A percentile compares a stretch with the other conserved stretches of the same genome.
phyloP scores from a whole-genome alignment of 2,888 invertebrate genomes.

The Barypeithes pellucidus region DNA sequence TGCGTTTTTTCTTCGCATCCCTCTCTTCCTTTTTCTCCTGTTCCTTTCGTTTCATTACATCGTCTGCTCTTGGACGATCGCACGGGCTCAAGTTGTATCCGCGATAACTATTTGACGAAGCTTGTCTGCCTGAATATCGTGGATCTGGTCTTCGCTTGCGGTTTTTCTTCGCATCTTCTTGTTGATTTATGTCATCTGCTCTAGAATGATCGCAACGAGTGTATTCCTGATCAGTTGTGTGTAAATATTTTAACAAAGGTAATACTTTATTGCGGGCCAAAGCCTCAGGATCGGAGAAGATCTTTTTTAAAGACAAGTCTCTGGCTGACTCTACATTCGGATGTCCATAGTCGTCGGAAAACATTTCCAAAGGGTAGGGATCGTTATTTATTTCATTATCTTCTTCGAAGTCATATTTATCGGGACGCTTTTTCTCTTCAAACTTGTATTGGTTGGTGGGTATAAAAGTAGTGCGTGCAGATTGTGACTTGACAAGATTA shows the following conservation, averaged over 20 bases:
- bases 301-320: too few relatives aligned
- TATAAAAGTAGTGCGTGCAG: slow-evolving; percentile 7
- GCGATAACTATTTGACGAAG: too few relatives aligned
- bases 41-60: slow-evolving; percentile 12
- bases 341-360: slow-evolving; percentile 47
- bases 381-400: slow-evolving; percentile 9
- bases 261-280: too few relatives aligned
- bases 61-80: neutral
- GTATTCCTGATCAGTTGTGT: neutral
- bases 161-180: too few relatives aligned
- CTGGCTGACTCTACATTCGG: slow-evolving; percentile 24
- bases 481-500: slow-evolving; percentile 44
- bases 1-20: neutral
- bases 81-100: too few relatives aligned
- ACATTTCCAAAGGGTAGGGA: slow-evolving; percentile 50
- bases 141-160: too few relatives aligned
- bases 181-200: too few relatives aligned
- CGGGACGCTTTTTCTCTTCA: slow-evolving; percentile 40
- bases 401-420: slow-evolving; percentile 34
- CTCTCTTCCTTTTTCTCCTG: neutral
- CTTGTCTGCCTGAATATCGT: too few relatives aligned
- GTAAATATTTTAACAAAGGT: too few relatives aligned
- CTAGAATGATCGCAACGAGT: too few relatives aligned
- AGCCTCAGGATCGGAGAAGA: too few relatives aligned
- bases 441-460: slow-evolving; percentile 48